Percentiles rank a stretch among this genome's conserved stretches.
These are phyloP conservation scores for Plemyria rubiginata DNA, from an alignment of 2,888 invertebrate species.

Conservation along the genomic window DNA sequence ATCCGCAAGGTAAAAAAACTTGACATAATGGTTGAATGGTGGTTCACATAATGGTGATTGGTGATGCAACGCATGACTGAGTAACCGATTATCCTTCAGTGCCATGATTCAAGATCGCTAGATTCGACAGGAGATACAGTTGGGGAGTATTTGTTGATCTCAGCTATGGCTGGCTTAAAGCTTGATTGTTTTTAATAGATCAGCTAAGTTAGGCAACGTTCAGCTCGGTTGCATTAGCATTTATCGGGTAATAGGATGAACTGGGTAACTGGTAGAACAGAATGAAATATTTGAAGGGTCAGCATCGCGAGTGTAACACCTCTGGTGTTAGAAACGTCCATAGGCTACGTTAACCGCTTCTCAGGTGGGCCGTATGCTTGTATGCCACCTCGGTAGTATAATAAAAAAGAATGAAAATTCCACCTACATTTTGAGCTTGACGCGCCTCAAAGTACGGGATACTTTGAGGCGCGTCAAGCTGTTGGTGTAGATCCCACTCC, in stretches of 20 bases:
- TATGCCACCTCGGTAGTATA: too few species aligned
- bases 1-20: conserved; percentile 12
- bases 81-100: conserved; percentile 62
- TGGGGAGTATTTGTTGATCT: neutral
- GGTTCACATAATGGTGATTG: conserved; percentile 23
- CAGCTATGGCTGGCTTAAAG: neutral
- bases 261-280: too few species aligned
- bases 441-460: too few species aligned
- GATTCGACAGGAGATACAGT: conserved; percentile 1
- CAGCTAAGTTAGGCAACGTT: neutral
- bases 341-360: too few species aligned
- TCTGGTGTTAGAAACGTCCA: too few species aligned
- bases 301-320: too few species aligned
- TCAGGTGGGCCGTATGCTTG: too few species aligned
- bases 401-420: too few species aligned
- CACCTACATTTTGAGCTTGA: too few species aligned
- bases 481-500: neutral
- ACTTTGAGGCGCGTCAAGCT: neutral
- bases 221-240: neutral
- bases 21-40: neutral
- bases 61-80: conserved; percentile 69
- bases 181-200: neutral
- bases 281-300: too few species aligned
- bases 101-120: conserved; percentile 23
- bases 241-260: neutral